Conservation (phyloP, 2,797 vertebrate genomes). For the Siniperca obscura region DNA sequence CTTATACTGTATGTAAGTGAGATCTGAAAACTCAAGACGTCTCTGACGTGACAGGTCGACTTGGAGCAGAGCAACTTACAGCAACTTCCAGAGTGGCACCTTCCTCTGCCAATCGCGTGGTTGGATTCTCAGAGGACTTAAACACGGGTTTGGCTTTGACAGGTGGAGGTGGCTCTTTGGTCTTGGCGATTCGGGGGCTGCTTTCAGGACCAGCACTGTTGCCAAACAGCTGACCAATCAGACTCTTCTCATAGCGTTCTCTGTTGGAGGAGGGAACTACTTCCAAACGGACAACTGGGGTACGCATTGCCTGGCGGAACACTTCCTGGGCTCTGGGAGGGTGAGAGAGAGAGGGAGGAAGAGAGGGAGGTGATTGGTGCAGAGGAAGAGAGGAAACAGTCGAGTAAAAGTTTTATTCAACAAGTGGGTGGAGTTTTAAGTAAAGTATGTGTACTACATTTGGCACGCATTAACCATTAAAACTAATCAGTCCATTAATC, state of each 20-base stretch:
- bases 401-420: conserved; percentile 8
- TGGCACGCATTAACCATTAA: conserved; percentile 21
- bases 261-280: conserved; percentile 89
- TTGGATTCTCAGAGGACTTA: conserved; percentile 70
- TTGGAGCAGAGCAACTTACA: conserved; percentile 50
- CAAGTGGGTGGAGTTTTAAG: background rate
- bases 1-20: background rate
- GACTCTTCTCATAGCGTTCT: conserved; percentile 91
- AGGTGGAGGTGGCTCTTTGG: conserved; percentile 87
- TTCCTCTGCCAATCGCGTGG: conserved; percentile 63
- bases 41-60: background rate
- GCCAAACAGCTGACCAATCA: conserved; percentile 88
- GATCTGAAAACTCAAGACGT: background rate
- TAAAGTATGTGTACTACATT: background rate
- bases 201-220: conserved; percentile 67
- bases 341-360: background rate
- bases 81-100: conserved; percentile 54
- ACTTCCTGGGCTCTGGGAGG: conserved; percentile 88
- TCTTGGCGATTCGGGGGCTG: conserved; percentile 77
- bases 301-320: conserved; percentile 95
- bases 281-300: conserved; percentile 86
- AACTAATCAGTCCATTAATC: conserved; percentile 51
- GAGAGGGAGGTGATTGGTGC: background rate
- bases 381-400: background rate
- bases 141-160: conserved; percentile 85